These are phyloP conservation scores for Lateolabrax maculatus DNA, from an alignment of 2,797 vertebrate species.

Conservation along the genomic window DNA sequence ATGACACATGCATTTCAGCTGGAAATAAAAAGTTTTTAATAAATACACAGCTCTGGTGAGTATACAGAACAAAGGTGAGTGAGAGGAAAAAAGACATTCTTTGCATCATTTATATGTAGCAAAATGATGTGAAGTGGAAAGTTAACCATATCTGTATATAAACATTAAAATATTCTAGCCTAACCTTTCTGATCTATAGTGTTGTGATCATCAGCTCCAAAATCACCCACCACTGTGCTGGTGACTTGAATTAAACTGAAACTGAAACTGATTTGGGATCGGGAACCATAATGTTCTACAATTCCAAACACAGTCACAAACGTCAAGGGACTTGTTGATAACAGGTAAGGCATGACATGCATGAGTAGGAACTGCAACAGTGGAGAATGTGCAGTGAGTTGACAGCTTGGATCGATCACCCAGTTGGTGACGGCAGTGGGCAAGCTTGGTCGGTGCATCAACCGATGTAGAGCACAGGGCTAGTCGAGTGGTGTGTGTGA, in stretches of 20 bases:
- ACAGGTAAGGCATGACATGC: conserved; percentile 55
- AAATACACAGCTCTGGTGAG: background rate
- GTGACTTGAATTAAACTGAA: conserved; percentile 44
- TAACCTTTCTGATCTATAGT: background rate
- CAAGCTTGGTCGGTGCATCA: conserved; percentile 21
- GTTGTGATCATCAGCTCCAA: background rate
- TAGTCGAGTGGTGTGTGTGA: conserved; percentile 13
- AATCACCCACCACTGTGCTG: background rate
- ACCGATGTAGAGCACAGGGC: conserved; percentile 9
- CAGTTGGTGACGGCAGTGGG: conserved; percentile 10
- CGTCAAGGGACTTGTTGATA: conserved; percentile 27
- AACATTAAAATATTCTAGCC: background rate
- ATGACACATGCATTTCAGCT: background rate
- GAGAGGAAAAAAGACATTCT: background rate
- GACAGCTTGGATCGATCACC: conserved; percentile 53
- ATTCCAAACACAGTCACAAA: conserved; percentile 23
- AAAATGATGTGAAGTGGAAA: background rate
- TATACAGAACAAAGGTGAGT: background rate
- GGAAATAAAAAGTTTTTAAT: background rate
- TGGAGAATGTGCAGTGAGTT: conserved; percentile 35
- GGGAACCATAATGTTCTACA: conserved; percentile 38
- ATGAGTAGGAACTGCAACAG: conserved; percentile 46
- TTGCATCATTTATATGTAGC: conserved; percentile 5
- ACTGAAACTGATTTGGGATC: no score
- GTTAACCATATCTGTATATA: background rate